Conservation (phyloP, 2,888 invertebrate species). For the Coremacera marginata region DNA sequence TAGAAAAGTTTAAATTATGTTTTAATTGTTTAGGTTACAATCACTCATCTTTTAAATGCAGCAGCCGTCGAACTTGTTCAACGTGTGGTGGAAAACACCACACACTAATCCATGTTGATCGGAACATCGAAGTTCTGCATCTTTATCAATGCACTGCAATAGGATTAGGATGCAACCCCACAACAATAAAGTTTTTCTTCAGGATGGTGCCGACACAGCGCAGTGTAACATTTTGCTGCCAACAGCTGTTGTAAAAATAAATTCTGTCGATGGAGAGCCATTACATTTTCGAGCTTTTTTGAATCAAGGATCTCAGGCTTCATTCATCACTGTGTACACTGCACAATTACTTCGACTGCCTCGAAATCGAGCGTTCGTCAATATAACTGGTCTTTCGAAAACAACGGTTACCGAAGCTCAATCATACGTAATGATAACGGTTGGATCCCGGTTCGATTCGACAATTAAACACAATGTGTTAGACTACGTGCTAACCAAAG, state of each 20-base stretch:
- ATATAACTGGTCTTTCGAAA: background rate
- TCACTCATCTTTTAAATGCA: too few species aligned
- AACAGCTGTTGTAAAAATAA: slow-evolving; percentile 2
- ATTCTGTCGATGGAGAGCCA: background rate
- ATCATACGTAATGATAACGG: background rate
- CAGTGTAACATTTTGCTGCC: too few species aligned
- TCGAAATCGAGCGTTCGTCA: background rate
- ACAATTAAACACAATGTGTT: background rate
- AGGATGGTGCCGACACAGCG: too few species aligned
- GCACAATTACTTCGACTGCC: slow-evolving; percentile 3
- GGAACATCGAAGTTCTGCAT: background rate
- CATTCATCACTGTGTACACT: background rate
- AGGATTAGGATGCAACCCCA: too few species aligned
- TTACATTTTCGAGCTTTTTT: background rate
- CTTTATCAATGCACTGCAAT: too few species aligned
- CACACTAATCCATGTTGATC: background rate
- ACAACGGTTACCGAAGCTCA: background rate
- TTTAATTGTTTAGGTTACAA: background rate
- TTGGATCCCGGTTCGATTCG: background rate
- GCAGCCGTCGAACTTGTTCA: background rate
- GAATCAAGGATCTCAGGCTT: slow-evolving; percentile 7
- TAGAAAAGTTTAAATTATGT: background rate
- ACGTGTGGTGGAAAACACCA: background rate
- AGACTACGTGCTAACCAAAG: slow-evolving; percentile 25
- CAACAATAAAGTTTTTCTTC: too few species aligned